Base-by-base conservation (phyloP, 2,888 invertebrate species). In the Mycalesis mineus region DNA sequence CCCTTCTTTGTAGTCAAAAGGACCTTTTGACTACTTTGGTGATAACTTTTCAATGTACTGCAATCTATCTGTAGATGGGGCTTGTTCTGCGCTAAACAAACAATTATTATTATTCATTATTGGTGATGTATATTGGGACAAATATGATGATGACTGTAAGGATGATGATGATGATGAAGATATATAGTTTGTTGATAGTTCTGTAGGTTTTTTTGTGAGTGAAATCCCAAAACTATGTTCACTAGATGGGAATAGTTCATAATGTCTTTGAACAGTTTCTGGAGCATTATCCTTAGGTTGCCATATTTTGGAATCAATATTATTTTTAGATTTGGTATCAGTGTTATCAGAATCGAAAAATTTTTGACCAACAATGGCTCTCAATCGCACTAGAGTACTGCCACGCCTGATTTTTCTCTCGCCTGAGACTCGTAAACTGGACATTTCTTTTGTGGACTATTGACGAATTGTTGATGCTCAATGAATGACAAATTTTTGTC, bases 311-410 rank as follows among this genome's bases (percentile, higher is more conserved):
- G 22, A 39, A 11, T 61, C 59, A 9, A 14, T 45, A 41, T 63
- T 55, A 8, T 36, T 15, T 42, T 40, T 39, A 37, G 28, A 6
- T 45, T 41, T 50, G 17, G 42, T 42, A 0, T n/a, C n/a, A n/a
- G n/a, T n/a, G n/a, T n/a, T n/a, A n/a, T n/a, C 7, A 0, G 28
- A 7, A 1, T 70, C 72, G 41, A 82, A 67, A 1, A 86, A 74
- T 52, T 79, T 84, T 29, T 86, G 67, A 2, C 87, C 86, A 11
- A 84, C 58, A 1, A 86, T 86, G 1, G 87, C 80, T 0, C 84
- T 1, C 1, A 44, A 31, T 8, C 44, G 54, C 9, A 49, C 31
- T 3, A 33, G 55, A 2, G 51, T 57, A 7, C 52, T 42, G 17
- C 15, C n/a, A 7, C 7, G 33, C 50, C 13, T 37, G 15, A 33